phyloP scores from a whole-genome alignment of 2,113 vertebrate genomes.

The Mirza zaza region DNA sequence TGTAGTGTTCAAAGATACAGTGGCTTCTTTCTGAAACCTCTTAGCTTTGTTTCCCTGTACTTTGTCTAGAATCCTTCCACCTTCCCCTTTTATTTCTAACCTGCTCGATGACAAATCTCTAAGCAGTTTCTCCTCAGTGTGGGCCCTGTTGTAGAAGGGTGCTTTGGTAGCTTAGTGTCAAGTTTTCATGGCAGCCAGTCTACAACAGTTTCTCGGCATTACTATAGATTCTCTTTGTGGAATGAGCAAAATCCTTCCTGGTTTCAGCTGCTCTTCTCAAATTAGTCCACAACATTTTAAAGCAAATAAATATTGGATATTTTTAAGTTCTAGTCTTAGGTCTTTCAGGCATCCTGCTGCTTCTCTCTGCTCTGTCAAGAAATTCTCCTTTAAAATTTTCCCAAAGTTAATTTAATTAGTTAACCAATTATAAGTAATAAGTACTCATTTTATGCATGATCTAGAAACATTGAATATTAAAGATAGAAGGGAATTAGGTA shows the following conservation, averaged over 20 bases:
- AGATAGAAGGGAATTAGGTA: not conserved
- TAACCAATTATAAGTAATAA: not conserved
- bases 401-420: not conserved
- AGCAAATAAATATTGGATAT: not conserved
- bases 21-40: not conserved
- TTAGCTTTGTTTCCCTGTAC: not conserved
- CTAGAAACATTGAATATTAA: not conserved
- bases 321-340: not conserved
- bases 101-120: not conserved
- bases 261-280: not conserved
- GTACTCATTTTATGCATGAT: not conserved
- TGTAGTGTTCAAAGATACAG: not conserved
- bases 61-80: not conserved
- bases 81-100: not conserved
- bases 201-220: not conserved
- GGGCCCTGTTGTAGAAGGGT: not conserved
- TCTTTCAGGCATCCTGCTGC: not conserved
- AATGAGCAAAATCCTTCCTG: not conserved
- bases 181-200: not conserved
- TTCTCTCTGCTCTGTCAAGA: not conserved
- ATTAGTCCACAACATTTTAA: not conserved
- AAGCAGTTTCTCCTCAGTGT: not conserved
- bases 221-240: not conserved
- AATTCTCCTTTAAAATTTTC: not conserved
- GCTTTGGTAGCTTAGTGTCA: not conserved